phyloP scores from a whole-genome alignment of 2,888 invertebrate species.

The Podotricha telesiphe region DNA sequence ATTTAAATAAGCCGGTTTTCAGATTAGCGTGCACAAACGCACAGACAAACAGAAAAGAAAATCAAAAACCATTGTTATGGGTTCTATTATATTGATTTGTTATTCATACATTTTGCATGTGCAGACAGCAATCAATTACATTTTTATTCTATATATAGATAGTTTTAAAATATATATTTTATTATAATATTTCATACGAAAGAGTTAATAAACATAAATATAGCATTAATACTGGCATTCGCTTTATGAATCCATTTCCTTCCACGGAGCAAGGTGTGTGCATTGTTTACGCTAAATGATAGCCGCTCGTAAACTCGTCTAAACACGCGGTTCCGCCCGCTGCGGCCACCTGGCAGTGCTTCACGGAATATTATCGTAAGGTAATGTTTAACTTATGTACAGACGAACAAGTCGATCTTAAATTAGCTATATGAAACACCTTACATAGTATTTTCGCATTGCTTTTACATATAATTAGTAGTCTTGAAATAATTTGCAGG shows the following conservation, averaged over 20 bases:
- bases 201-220: constrained; percentile 4
- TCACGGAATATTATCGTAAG: constrained; percentile 20
- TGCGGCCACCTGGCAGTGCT: constrained; percentile 65
- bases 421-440: constrained; percentile 22
- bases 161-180: too few species aligned
- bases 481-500: too few species aligned
- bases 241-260: constrained; percentile 15
- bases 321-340: constrained; percentile 75
- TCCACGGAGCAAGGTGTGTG: constrained; percentile 41
- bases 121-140: too few species aligned
- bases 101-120: too few species aligned
- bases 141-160: too few species aligned
- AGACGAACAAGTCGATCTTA: constrained; percentile 7
- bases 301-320: constrained; percentile 60
- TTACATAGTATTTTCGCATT: not conserved
- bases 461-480: too few species aligned
- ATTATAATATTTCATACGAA: too few species aligned
- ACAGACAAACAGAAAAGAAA: too few species aligned
- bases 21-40: too few species aligned
- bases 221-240: constrained; percentile 5
- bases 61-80: too few species aligned
- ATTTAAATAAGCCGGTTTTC: too few species aligned
- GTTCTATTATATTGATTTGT: too few species aligned
- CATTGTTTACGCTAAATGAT: constrained; percentile 43
- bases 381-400: constrained; percentile 15